A percentile compares a stretch with the other conserved stretches of the same genome.
Conservation (phyloP, 2,888 invertebrate genomes). For the Ectemnius cavifrons region DNA sequence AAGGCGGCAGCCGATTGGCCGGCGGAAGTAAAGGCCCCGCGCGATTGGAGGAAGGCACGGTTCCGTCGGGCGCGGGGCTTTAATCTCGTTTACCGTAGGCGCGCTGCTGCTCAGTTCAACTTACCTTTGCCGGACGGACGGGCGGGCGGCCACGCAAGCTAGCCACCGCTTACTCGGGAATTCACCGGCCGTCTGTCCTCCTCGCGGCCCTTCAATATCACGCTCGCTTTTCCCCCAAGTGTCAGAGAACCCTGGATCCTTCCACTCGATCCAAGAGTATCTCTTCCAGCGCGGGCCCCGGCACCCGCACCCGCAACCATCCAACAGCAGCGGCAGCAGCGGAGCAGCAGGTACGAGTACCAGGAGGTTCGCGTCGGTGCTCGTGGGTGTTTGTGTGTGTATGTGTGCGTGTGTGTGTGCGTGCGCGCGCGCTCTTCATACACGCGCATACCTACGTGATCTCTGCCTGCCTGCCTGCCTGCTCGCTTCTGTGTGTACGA, state of each 20-base stretch:
- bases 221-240: neutral
- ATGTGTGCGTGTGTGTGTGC: conserved; percentile 8
- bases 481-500: neutral
- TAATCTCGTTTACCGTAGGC: conserved; percentile 76
- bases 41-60: conserved; percentile 49
- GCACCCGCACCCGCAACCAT: too few species aligned
- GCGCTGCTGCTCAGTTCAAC: conserved; percentile 73
- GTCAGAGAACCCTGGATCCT: neutral
- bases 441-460: conserved; percentile 4
- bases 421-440: neutral
- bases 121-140: conserved; percentile 73
- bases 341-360: neutral
- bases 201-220: conserved; percentile 1
- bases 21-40: conserved; percentile 36
- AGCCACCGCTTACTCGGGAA: conserved; percentile 31
- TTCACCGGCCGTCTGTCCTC: conserved; percentile 24
- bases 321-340: conserved; percentile 8
- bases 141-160: conserved; percentile 59
- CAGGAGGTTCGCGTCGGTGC: conserved; percentile 13
- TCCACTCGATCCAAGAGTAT: conserved; percentile 8
- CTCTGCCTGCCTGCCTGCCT: neutral
- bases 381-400: conserved; percentile 6
- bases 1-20: conserved; percentile 51
- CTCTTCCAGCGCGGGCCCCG: neutral
- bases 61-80: conserved; percentile 62